phyloP scores from a whole-genome alignment of 2,797 vertebrate species.

The Micromesistius poutassou region DNA sequence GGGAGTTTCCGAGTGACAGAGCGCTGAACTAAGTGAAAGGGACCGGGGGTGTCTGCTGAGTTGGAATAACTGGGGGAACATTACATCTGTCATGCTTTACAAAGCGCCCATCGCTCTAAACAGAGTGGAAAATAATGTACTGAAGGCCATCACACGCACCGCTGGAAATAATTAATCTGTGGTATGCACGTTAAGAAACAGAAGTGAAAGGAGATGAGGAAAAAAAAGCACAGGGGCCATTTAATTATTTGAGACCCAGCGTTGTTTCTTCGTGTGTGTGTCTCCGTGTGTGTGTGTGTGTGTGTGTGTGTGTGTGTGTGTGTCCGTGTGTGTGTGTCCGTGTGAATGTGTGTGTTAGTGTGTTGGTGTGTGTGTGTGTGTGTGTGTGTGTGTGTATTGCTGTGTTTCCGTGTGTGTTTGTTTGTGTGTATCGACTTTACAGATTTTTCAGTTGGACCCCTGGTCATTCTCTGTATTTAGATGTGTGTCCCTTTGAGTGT shows the following conservation, averaged over 20 bases:
- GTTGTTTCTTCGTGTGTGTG: not conserved
- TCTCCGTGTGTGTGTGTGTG: not conserved
- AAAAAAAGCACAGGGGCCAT: not conserved
- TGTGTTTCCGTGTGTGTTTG: not conserved
- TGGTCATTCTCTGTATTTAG: not conserved
- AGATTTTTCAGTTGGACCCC: too few relatives aligned
- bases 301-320: too few relatives aligned
- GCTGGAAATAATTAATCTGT: slow-evolving; percentile 60
- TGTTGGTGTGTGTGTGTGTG: not conserved
- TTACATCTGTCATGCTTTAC: slow-evolving; percentile 60
- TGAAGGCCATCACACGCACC: slow-evolving; percentile 59
- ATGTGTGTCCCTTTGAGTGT: not conserved
- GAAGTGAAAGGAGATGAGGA: slow-evolving; percentile 16
- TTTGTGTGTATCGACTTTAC: too few relatives aligned
- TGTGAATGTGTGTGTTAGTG: not conserved
- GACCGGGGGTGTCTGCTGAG: slow-evolving; percentile 40
- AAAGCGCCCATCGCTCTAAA: slow-evolving; percentile 48
- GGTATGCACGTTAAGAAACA: slow-evolving; percentile 26
- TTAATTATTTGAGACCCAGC: not conserved
- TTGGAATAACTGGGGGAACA: slow-evolving; percentile 54
- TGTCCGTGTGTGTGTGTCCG: not conserved
- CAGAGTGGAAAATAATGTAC: slow-evolving; percentile 65
- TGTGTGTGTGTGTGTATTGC: not conserved
- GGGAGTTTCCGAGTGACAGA: slow-evolving; percentile 38
- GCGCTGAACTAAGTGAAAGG: slow-evolving; percentile 42